Percentiles rank a stretch among this genome's conserved stretches.
Conservation (phyloP, 2,113 vertebrate genomes). For the Laticauda laticaudata region DNA sequence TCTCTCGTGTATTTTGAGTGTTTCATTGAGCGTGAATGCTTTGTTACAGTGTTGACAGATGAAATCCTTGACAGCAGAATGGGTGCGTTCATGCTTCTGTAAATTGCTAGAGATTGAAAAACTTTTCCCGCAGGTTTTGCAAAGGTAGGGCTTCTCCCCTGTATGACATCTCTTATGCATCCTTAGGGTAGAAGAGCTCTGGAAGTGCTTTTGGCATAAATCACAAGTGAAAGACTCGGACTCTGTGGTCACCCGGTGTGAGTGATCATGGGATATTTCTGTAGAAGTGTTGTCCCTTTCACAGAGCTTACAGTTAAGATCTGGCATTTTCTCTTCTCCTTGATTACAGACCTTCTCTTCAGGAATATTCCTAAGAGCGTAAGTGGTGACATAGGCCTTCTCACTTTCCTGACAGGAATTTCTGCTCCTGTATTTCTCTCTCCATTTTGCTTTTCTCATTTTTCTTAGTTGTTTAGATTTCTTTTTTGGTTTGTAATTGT, state of each 20-base stretch:
- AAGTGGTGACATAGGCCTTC: conserved; percentile 54
- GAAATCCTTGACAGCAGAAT: conserved; percentile 81
- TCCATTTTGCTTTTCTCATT: conserved; percentile 80
- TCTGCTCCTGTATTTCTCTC: conserved; percentile 60
- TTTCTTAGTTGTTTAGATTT: conserved; percentile 84
- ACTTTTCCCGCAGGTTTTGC: conserved; percentile 89
- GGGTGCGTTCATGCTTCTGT: conserved; percentile 74
- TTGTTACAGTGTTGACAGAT: conserved; percentile 90
- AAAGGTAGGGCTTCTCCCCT: conserved; percentile 80
- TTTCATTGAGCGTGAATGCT: conserved; percentile 80
- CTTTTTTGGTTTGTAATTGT: conserved; percentile 97
- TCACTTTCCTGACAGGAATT: conserved; percentile 33
- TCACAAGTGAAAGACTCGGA: conserved; percentile 81
- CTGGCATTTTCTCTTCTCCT: conserved; percentile 69
- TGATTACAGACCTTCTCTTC: conserved; percentile 60
- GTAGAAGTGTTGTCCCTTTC: conserved; percentile 65
- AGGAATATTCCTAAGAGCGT: conserved; percentile 50
- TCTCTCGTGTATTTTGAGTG: conserved; percentile 83
- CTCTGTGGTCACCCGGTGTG: conserved; percentile 74
- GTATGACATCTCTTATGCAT: conserved; percentile 90
- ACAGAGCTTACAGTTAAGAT: conserved; percentile 71
- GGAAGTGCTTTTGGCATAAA: conserved; percentile 88
- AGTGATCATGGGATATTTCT: conserved; percentile 63
- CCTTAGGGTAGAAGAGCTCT: conserved; percentile 85
- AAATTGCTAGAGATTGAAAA: conserved; percentile 84